Base-by-base conservation (phyloP, 2,797 vertebrate species). In the Denticeps clupeoides region DNA sequence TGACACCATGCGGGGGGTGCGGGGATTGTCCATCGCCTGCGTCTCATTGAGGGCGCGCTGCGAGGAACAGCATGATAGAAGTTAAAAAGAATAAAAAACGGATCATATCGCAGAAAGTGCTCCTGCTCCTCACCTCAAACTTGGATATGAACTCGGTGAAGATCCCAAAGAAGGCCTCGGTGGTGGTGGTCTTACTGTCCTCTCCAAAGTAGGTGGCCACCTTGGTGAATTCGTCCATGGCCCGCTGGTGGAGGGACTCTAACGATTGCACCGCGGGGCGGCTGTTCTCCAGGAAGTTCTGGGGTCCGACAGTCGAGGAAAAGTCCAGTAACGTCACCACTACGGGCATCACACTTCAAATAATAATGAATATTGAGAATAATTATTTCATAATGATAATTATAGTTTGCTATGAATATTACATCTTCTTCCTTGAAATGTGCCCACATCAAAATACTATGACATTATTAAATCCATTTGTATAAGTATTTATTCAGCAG, bases 201-300 rank as follows among this genome's bases (percentile, higher is more conserved):
- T 99, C 95, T 26, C 93, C 95, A 0, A 99, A 99, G 77, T 84
- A 99, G 16, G 86, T 89, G 16, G 89, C 59, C 40, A 91, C 91
- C 62, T 86, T 91, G 63, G 74, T 53, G 69, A 97, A 92, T 60
- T 95, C 93, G 1, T 96, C 93, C 78, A 88, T 89, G 3, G 91
- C 87, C 58, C 85, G 79, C 12, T 75, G 82, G 78, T 99, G 93
- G 60, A 97, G 82, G 0, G 89, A 89, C 0, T 91, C 90, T 64
- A 99, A 81, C 0, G 86, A 88, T 51, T 87, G 87, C 62, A 97
- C 67, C 2, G 81, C 80, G 0, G 93, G 92, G 64, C 89, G 91
- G n/a, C 89, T 90, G 0, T 89, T 93, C 69, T 96, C 95, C 74
- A 99, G 68, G 56, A 97, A 97, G 58, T 83, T 84, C 95, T 98